phyloP scores from a whole-genome alignment of 2,113 vertebrate species.

The Carassius carassius region DNA sequence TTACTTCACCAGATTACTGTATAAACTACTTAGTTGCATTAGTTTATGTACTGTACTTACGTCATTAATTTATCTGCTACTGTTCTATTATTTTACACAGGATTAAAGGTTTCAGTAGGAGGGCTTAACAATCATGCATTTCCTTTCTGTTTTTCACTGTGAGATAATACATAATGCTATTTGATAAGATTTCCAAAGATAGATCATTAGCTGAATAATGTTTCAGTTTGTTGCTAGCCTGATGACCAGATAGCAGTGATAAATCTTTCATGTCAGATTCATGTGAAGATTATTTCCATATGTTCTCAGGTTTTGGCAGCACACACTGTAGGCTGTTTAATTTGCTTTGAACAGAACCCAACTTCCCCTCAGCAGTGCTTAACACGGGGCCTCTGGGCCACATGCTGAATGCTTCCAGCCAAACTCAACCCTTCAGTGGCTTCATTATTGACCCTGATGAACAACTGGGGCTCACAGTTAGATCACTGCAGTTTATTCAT shows the following conservation, averaged over 20 bases:
- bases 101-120: not conserved
- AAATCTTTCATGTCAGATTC: constrained; percentile 20
- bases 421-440: constrained; percentile 1
- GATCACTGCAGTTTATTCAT: constrained; percentile 17
- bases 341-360: constrained; percentile 6
- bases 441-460: constrained; percentile 33
- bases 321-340: constrained; percentile 1
- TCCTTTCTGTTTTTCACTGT: not conserved
- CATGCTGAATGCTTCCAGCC: constrained; percentile 14
- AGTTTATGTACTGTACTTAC: not conserved
- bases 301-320: constrained; percentile 18
- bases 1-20: no score
- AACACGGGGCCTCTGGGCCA: constrained; percentile 3
- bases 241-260: not conserved
- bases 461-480: constrained; percentile 28
- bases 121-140: not conserved
- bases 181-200: not conserved
- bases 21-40: not conserved
- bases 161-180: constrained; percentile 1
- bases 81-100: not conserved
- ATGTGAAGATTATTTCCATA: constrained; percentile 37
- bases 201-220: constrained; percentile 10
- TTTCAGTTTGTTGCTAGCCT: not conserved
- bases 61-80: not conserved
- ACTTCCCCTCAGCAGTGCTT: constrained; percentile 4